A percentile compares a stretch with the other conserved stretches of the same genome.
Conservation (phyloP, 1,140 invertebrate species). For the Drosophila ohnishii region DNA sequence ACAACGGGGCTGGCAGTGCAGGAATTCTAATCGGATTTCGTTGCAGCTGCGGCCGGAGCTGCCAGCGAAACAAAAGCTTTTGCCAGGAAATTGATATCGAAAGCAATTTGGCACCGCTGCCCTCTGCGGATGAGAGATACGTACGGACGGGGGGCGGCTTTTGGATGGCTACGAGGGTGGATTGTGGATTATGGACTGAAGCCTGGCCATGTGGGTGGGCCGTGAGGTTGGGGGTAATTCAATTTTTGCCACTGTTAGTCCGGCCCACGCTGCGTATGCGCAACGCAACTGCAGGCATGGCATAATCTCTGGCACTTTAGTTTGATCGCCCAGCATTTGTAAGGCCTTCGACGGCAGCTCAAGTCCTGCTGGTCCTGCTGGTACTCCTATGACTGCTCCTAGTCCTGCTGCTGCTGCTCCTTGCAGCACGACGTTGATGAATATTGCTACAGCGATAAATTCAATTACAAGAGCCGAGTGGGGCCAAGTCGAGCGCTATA, state of each 20-base stretch:
- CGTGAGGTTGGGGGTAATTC: constrained; percentile 17
- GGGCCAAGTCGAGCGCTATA: constrained; percentile 58
- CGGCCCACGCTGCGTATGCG: constrained; percentile 67
- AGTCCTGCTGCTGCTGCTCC: constrained; percentile 12
- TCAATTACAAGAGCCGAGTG: constrained; percentile 66
- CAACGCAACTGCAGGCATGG: constrained; percentile 66
- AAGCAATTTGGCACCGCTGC: constrained; percentile 69
- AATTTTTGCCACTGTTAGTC: constrained; percentile 32
- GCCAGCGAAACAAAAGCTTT: constrained; percentile 59
- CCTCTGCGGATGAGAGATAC: constrained; percentile 46
- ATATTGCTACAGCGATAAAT: constrained; percentile 74
- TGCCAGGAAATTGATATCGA: constrained; percentile 80
- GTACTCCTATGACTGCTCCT: constrained; percentile 5
- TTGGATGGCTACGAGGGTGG: constrained; percentile 5
- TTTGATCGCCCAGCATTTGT: constrained; percentile 65
- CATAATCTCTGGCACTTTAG: constrained; percentile 62
- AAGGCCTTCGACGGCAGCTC: constrained; percentile 31
- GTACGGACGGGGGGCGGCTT: neutral
- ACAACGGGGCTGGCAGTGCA: constrained; percentile 12
- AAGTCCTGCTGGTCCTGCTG: constrained; percentile 14
- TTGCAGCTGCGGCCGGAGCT: constrained; percentile 70
- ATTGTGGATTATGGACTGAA: constrained; percentile 13
- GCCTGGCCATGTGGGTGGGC: constrained; percentile 9
- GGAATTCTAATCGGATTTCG: constrained; percentile 76
- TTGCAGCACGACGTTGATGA: constrained; percentile 65